Percentiles rank a stretch among this genome's conserved stretches.
These are phyloP conservation scores for Heterohyrax brucei DNA, from an alignment of 2,797 vertebrate genomes.

Conservation along the genomic window DNA sequence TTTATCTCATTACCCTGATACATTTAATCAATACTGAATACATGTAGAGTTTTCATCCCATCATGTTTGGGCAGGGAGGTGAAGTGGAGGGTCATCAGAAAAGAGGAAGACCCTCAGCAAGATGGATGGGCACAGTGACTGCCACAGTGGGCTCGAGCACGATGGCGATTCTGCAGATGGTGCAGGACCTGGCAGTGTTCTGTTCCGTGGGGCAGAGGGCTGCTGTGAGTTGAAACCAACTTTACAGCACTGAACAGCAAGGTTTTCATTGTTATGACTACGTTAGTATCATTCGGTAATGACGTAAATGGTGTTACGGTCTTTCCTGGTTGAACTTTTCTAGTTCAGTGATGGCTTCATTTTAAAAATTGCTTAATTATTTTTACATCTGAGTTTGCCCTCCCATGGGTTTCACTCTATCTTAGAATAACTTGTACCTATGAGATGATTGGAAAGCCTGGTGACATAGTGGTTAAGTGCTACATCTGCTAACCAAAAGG, in stretches of 20 bases:
- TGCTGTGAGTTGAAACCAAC: too few species aligned
- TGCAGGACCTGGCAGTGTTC: too few species aligned
- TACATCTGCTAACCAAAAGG: too few species aligned
- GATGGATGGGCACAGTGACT: too few species aligned
- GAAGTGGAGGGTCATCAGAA: too few species aligned
- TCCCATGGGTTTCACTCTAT: neutral
- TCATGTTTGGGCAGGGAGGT: too few species aligned
- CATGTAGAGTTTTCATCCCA: neutral
- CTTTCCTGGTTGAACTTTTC: constrained; percentile 17
- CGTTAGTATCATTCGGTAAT: neutral
- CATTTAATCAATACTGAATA: neutral
- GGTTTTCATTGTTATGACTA: neutral
- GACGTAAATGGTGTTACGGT: neutral
- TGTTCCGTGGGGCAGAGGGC: too few species aligned
- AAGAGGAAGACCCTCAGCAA: too few species aligned
- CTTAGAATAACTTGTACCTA: constrained; percentile 33
- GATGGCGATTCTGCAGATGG: too few species aligned
- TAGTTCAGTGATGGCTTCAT: constrained; percentile 13
- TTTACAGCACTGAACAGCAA: too few species aligned
- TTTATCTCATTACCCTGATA: neutral
- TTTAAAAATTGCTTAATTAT: neutral
- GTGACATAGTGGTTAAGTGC: too few species aligned
- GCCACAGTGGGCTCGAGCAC: too few species aligned
- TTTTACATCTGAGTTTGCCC: constrained; percentile 14
- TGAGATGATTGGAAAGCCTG: neutral